Percentiles rank a stretch among this genome's conserved stretches.
These are phyloP conservation scores for Nyleta sp. DNA, from an alignment of 2,888 invertebrate species.

Conservation along the genomic window DNA sequence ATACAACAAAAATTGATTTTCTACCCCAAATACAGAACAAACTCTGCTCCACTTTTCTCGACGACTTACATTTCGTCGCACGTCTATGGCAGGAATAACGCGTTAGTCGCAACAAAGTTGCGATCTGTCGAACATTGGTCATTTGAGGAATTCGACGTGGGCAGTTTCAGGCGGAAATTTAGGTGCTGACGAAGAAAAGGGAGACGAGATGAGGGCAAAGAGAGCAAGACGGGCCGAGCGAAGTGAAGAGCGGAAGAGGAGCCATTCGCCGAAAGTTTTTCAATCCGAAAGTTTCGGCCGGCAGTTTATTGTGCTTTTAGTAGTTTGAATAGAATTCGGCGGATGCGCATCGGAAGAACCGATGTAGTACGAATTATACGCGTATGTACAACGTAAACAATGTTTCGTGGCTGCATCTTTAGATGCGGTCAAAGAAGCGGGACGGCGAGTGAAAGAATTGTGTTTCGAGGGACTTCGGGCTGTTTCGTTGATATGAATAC, in stretches of 20 bases:
- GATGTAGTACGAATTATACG: conserved; percentile 62
- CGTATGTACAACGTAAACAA: conserved; percentile 56
- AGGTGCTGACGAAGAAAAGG: conserved; percentile 69
- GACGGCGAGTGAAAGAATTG: not conserved
- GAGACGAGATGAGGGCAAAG: conserved; percentile 45
- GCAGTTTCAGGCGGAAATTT: conserved; percentile 73
- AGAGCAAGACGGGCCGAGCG: conserved; percentile 49
- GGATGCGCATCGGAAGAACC: conserved; percentile 66
- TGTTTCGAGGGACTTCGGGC: too few species aligned
- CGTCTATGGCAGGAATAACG: conserved; percentile 42
- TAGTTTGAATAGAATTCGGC: conserved; percentile 71
- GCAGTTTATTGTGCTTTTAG: conserved; percentile 75
- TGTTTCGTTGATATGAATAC: too few species aligned
- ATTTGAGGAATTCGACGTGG: conserved; percentile 66
- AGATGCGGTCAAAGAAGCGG: conserved; percentile 29
- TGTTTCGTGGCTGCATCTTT: conserved; percentile 55
- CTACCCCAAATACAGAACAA: not conserved
- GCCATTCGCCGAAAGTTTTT: conserved; percentile 77
- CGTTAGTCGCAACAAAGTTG: conserved; percentile 57
- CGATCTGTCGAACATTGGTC: conserved; percentile 61
- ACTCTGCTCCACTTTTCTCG: conserved; percentile 23
- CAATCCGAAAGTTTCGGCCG: conserved; percentile 76
- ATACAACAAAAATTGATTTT: not conserved
- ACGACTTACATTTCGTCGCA: conserved; percentile 6
- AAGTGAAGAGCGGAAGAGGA: conserved; percentile 61